Percentiles rank a stretch among this genome's conserved stretches.
These are phyloP conservation scores for Neoarius graeffei DNA, from an alignment of 2,113 vertebrate species.

Conservation along the genomic window DNA sequence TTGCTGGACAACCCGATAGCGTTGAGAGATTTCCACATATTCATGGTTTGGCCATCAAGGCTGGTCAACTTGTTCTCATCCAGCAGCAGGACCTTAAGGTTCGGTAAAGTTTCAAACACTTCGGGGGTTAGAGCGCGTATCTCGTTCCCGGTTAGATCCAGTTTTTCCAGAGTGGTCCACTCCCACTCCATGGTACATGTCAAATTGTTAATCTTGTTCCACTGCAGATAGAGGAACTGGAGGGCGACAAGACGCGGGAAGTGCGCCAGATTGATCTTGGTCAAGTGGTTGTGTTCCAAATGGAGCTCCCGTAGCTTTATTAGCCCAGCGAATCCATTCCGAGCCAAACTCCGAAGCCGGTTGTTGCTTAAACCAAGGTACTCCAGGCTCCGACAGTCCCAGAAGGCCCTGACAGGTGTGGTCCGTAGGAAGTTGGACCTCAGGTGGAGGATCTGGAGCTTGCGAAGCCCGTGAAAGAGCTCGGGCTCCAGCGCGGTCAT, in stretches of 20 bases:
- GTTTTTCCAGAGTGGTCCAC: conserved; percentile 94
- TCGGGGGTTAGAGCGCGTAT: conserved; percentile 88
- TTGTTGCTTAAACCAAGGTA: conserved; percentile 98
- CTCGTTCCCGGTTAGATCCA: conserved; percentile 95
- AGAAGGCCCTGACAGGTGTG: conserved; percentile 94
- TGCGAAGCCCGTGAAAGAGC: conserved; percentile 95
- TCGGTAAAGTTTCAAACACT: conserved; percentile 95
- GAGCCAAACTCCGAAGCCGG: conserved; percentile 93
- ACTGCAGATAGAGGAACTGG: conserved; percentile 93
- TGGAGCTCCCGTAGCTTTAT: conserved; percentile 97
- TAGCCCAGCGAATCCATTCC: conserved; percentile 97
- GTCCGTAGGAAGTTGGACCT: conserved; percentile 96
- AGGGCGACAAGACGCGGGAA: conserved; percentile 95
- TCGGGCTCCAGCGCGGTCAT: conserved; percentile 95
- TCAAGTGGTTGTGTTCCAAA: conserved; percentile 98
- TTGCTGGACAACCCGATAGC: conserved; percentile 93
- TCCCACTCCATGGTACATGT: conserved; percentile 98
- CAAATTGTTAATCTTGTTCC: conserved; percentile 98
- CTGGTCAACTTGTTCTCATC: conserved; percentile 97
- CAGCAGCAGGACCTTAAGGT: conserved; percentile 93
- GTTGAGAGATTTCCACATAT: conserved; percentile 86
- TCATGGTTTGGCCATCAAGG: conserved; percentile 85
- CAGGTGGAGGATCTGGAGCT: conserved; percentile 95
- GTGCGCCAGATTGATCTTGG: conserved; percentile 98
- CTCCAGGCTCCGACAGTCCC: conserved; percentile 98